These are phyloP conservation scores for Calephelis perditalis DNA, from an alignment of 2,888 invertebrate species.

Conservation along the genomic window DNA sequence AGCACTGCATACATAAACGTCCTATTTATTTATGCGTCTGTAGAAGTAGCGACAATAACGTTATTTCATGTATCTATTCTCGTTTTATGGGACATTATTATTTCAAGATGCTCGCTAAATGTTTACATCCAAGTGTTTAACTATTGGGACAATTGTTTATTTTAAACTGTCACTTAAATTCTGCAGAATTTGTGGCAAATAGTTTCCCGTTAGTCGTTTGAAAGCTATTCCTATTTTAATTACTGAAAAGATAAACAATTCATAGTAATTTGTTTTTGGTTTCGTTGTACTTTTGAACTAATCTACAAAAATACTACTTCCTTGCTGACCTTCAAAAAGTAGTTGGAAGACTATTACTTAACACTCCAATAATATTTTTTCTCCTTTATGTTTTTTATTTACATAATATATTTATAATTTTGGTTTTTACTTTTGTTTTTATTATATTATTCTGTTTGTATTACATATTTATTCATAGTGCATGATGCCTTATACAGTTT, in stretches of 20 bases:
- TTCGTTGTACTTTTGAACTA: too few relatives aligned
- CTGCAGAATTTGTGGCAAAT: constrained; percentile 3
- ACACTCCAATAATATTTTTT: too few relatives aligned
- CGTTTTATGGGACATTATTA: constrained; percentile 14
- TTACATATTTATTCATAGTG: too few relatives aligned
- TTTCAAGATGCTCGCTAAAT: constrained; percentile 14
- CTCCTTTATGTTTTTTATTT: too few relatives aligned
- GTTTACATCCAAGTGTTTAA: constrained; percentile 10
- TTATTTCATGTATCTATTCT: constrained; percentile 11
- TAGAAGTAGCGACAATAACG: constrained; percentile 13
- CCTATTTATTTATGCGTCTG: constrained; percentile 8
- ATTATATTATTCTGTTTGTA: too few relatives aligned
- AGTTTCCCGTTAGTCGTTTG: constrained; percentile 5
- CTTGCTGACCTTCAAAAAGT: too few relatives aligned
- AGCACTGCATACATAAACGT: constrained; percentile 9
- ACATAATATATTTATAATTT: too few relatives aligned
- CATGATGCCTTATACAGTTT: too few relatives aligned
- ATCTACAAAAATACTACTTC: too few relatives aligned
- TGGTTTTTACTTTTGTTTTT: too few relatives aligned
- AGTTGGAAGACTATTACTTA: too few relatives aligned
- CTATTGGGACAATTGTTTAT: constrained; percentile 8
- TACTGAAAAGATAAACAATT: not conserved
- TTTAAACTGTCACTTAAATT: constrained; percentile 9
- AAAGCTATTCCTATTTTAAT: not conserved
- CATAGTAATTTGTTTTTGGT: not conserved